Base-by-base conservation (phyloP, 2,797 vertebrate species). In the Lagorchestes hirsutus region DNA sequence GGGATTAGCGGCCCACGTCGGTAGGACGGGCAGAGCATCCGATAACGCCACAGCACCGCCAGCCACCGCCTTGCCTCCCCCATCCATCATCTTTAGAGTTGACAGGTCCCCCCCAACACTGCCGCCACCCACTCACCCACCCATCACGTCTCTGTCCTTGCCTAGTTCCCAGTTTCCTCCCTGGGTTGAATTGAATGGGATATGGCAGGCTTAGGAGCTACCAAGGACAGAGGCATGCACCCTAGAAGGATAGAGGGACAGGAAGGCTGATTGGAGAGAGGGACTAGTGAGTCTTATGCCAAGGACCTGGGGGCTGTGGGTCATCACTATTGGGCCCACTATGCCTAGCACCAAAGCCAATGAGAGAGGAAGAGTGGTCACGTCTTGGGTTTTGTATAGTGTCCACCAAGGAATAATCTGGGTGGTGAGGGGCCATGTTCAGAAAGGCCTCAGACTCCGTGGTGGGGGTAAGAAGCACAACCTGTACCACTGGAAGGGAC, bases 51-150 rank as follows among this genome's bases (percentile, higher is more conserved):
- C 96, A 98, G 98, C 98, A 94, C 98, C 97, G 98, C 97, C 97
- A 98, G 99, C 98, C 98, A 99, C 98, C 97, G 98, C 98, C 98
- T 99, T 99, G 99, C 99, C 98, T 99, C 99, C 98, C 98, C 99
- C 99, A 99, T 99, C 99, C 99, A 99, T 99, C 99, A 99, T 99
- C 99, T 99, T 99, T 99, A 99, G 99, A 98, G 98, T 99, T 99
- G 99, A 99, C 99, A 99, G 99, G 97, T 97, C 97, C 96, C 95
- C 96, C 95, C 94, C 54, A 90, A 59, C 67, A 62, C 95, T 62
- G 55, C 93, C 92, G 91, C 1, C 90, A 74, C 40, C 82, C 52
- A 56, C 50, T 62, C 59, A 27, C 34, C 90, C 58, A 16, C 29
- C 91, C 50, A 92, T 67, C 54, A 18, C 29, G n/a, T 62, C 90